Percentiles rank a stretch among this genome's conserved stretches.
These are phyloP conservation scores for Acropora yongei DNA, from an alignment of 64 coral and sea anemone genomes.

Conservation along the genomic window DNA sequence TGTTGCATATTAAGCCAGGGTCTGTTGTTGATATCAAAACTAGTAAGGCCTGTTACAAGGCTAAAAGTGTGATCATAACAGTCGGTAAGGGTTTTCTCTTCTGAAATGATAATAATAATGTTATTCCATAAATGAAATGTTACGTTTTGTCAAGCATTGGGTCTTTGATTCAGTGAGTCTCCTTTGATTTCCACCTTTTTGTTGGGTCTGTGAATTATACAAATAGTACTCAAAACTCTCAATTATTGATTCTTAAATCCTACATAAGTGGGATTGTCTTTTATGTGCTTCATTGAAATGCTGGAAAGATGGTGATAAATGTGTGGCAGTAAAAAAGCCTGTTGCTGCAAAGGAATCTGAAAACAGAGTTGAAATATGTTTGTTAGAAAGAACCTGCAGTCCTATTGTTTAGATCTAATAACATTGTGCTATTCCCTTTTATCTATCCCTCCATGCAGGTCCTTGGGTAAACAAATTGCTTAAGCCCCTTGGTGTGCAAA, in stretches of 20 bases:
- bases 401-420: no score
- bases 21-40: constrained; percentile 32
- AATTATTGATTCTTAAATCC: not conserved
- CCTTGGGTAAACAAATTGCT: constrained; percentile 58
- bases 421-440: not conserved
- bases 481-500: constrained; percentile 48
- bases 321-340: no score
- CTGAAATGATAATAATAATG: not conserved
- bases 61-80: constrained; percentile 61
- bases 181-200: no score
- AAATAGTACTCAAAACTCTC: no score
- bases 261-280: not conserved
- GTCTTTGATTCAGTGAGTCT: no score
- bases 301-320: no score
- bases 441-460: constrained; percentile 22
- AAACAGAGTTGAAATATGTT: no score
- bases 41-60: constrained; percentile 39
- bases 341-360: no score
- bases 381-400: no score
- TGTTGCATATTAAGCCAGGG: constrained; percentile 59
- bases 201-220: no score
- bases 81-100: constrained; percentile 27
- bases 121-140: no score
- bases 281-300: not conserved
- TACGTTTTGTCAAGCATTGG: no score